A percentile compares a stretch with the other conserved stretches of the same genome.
Evolutionary conservation across 2,888 invertebrate species (phyloP).

Genomic region (Cenopis cana): DNA sequence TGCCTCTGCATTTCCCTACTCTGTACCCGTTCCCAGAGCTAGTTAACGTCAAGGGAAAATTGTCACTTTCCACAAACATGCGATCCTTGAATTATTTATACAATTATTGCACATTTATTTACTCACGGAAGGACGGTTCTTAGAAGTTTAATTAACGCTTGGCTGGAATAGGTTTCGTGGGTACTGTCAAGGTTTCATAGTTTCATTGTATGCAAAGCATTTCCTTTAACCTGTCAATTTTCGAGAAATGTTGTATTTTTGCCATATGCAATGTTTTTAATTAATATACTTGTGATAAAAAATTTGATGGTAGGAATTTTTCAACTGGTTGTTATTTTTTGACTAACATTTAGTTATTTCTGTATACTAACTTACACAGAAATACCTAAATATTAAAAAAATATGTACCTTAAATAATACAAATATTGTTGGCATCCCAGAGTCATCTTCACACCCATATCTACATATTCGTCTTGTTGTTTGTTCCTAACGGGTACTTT

Average conservation of each 20-base stretch:
- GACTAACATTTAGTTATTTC: too few species aligned
- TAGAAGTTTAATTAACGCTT: constrained; percentile 54
- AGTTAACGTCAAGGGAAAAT: constrained; percentile 53
- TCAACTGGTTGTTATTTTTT: too few species aligned
- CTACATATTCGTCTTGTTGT: too few species aligned
- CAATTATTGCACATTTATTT: constrained; percentile 47
- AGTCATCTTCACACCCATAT: too few species aligned
- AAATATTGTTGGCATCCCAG: too few species aligned
- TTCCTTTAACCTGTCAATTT: constrained; percentile 19
- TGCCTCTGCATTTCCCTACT: constrained; percentile 61
- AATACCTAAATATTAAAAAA: too few species aligned
- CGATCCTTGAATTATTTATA: constrained; percentile 48
- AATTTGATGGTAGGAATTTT: too few species aligned
- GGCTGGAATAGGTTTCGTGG: constrained; percentile 48
- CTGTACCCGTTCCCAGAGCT: constrained; percentile 59
- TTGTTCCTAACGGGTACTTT: too few species aligned
- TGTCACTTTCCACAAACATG: constrained; percentile 56
- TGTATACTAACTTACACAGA: too few species aligned
- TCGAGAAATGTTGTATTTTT: neutral
- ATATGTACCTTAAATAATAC: too few species aligned
- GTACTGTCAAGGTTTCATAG: constrained; percentile 60
- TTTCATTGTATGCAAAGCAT: constrained; percentile 27
- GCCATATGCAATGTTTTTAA: too few species aligned
- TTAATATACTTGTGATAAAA: too few species aligned
- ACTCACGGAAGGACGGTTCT: constrained; percentile 63